Conservation (phyloP, 2,113 vertebrate species). For the Ptyas mucosa region DNA sequence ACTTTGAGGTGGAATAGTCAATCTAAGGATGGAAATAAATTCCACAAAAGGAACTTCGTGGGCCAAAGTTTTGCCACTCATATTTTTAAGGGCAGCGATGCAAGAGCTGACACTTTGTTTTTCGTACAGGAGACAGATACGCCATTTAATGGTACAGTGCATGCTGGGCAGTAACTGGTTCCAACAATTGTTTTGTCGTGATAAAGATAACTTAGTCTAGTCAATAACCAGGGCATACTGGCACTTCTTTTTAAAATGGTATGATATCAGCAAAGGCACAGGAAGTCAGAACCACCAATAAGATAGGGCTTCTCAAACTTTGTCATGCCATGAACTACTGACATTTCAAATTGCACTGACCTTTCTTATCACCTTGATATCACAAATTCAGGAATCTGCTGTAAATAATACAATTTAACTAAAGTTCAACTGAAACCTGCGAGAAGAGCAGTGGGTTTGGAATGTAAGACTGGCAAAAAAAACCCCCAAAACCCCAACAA, state of each 20-base stretch:
- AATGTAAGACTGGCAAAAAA: neutral
- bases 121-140: neutral
- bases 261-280: neutral
- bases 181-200: neutral
- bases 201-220: neutral
- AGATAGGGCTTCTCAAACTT: neutral
- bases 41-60: neutral
- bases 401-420: neutral
- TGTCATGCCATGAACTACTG: neutral
- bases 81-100: neutral
- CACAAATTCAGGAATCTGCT: neutral
- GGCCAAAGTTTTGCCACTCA: neutral
- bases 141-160: no score
- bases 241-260: neutral
- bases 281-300: neutral
- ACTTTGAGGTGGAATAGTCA: conserved; percentile 11
- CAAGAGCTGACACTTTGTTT: neutral
- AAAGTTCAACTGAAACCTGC: neutral
- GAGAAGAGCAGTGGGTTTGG: neutral
- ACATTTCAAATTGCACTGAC: neutral
- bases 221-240: neutral
- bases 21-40: conserved; percentile 10
- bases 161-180: neutral
- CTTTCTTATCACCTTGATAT: neutral
- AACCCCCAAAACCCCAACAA: neutral